A percentile compares a stretch with the other conserved stretches of the same genome.
Evolutionary conservation across 2,113 vertebrate species (phyloP).

Genomic region (Cryptomyrus ogoouensis): DNA sequence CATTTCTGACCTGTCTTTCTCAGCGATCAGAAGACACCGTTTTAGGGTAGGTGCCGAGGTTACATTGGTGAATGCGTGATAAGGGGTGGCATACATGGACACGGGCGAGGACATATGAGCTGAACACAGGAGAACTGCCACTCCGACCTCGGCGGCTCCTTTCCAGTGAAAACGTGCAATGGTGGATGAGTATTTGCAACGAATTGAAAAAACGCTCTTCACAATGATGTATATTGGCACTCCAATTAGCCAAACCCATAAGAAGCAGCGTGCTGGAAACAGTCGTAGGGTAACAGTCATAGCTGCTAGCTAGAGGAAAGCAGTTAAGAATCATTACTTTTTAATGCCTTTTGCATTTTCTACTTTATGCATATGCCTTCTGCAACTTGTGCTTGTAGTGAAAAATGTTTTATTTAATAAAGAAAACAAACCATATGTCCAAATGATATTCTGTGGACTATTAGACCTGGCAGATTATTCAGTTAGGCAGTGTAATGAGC

Average conservation of each 20-base stretch:
- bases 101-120: background rate
- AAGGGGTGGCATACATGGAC: background rate
- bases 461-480: background rate
- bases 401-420: background rate
- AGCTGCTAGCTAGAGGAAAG: background rate
- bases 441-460: background rate
- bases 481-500: background rate
- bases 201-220: background rate
- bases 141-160: background rate
- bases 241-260: background rate
- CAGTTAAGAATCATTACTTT: background rate
- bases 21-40: background rate
- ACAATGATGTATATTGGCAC: background rate
- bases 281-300: background rate
- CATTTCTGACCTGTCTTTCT: background rate
- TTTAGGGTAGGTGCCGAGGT: too few relatives aligned
- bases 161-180: background rate
- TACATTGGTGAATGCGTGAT: too few relatives aligned
- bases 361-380: background rate
- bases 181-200: background rate
- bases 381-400: background rate
- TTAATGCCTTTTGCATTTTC: background rate
- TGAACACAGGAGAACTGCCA: background rate
- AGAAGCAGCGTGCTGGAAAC: background rate
- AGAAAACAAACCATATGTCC: background rate